Evolutionary conservation across 2,113 vertebrate species (phyloP).

Genomic region (Pedetes capensis): DNA sequence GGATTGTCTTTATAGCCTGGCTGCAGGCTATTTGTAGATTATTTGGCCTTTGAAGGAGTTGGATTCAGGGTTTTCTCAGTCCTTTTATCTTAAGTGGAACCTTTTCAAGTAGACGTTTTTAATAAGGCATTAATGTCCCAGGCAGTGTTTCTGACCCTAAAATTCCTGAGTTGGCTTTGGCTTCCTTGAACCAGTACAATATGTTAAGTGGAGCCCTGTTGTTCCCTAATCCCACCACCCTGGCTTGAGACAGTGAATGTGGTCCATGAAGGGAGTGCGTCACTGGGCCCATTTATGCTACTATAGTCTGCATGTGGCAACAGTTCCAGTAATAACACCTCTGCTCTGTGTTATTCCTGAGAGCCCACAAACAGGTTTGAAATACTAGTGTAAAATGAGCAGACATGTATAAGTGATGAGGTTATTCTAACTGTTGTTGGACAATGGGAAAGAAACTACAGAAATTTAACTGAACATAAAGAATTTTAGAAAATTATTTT

Average conservation of each 20-base stretch:
- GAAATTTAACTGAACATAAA: background rate
- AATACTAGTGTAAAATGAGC: background rate
- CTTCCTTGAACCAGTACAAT: background rate
- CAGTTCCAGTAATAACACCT: background rate
- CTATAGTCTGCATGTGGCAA: background rate
- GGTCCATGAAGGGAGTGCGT: background rate
- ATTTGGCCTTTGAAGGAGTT: background rate
- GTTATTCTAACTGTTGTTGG: background rate
- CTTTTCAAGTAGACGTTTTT: background rate
- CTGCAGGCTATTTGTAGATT: background rate
- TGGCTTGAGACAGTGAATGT: background rate
- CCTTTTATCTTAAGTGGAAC: background rate
- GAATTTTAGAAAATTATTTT: background rate
- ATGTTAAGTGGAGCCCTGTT: conserved; percentile 41
- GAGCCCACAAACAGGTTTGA: background rate
- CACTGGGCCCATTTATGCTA: background rate
- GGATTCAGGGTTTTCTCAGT: background rate
- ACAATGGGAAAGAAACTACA: background rate
- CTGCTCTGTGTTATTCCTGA: background rate
- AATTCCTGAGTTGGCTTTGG: background rate
- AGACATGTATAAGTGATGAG: background rate
- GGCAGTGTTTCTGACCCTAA: conserved; percentile 15
- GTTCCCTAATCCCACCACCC: background rate
- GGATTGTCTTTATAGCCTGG: background rate
- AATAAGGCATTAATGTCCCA: background rate